phyloP scores from a whole-genome alignment of 1,140 invertebrate species.

The Plectus sambesii region DNA sequence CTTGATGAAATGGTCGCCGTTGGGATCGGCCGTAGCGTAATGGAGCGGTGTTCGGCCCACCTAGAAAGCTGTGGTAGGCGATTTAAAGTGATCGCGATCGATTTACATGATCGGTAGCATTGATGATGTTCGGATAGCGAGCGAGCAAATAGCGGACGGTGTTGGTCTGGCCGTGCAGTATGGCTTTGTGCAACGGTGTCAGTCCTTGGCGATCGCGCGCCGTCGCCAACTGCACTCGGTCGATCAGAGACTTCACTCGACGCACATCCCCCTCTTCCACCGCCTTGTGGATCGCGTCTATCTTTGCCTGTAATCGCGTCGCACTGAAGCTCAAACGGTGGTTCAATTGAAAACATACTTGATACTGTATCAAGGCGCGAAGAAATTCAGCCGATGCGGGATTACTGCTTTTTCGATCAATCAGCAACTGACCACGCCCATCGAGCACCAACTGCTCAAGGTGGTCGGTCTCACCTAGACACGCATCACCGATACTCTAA shows the following conservation, averaged over 20 bases:
- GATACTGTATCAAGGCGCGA: constrained; percentile 38
- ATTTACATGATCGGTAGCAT: constrained; percentile 63
- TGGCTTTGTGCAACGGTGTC: constrained; percentile 84
- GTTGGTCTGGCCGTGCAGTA: constrained; percentile 53
- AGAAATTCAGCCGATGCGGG: constrained; percentile 34
- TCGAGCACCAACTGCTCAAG: constrained; percentile 43
- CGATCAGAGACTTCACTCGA: constrained; percentile 69
- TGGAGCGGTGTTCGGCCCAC: constrained; percentile 38
- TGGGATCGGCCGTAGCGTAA: constrained; percentile 43
- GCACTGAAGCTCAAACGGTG: not conserved
- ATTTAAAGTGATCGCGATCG: constrained; percentile 7
- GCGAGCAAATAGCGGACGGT: constrained; percentile 57
- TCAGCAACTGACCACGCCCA: constrained; percentile 32
- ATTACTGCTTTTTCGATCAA: constrained; percentile 40
- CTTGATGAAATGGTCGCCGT: constrained; percentile 46
- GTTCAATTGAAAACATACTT: constrained; percentile 26
- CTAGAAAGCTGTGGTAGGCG: constrained; percentile 28
- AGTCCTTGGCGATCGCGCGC: constrained; percentile 57
- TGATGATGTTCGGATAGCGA: constrained; percentile 61
- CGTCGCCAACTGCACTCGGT: constrained; percentile 75
- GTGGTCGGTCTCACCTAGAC: too few relatives aligned
- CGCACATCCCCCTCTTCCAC: constrained; percentile 68
- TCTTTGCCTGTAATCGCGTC: constrained; percentile 60
- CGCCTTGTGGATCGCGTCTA: constrained; percentile 69
- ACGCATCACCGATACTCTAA: too few relatives aligned